Evolutionary conservation across 2,888 invertebrate species (phyloP).

Genomic region (Loripinus fragilis): DNA sequence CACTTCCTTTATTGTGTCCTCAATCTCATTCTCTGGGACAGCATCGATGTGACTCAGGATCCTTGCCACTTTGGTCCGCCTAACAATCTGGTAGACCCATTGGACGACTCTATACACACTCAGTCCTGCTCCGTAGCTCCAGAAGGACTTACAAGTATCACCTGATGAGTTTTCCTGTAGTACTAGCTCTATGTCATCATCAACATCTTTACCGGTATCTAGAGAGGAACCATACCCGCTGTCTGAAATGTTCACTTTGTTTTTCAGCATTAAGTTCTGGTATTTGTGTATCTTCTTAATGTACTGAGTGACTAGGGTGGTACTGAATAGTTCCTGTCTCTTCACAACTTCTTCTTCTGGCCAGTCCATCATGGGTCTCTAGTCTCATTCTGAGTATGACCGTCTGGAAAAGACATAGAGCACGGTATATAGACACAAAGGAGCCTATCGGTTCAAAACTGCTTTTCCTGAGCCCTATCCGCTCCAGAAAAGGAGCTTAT

Average conservation of each 20-base stretch:
- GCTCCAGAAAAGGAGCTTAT: too few relatives aligned
- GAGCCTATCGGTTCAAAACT: too few relatives aligned
- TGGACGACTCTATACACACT: constrained; percentile 36
- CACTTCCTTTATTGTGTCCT: constrained; percentile 44
- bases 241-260: constrained; percentile 40
- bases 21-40: constrained; percentile 48
- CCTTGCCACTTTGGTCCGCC: constrained; percentile 54
- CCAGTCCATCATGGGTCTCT: not conserved
- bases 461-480: too few relatives aligned
- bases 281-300: constrained; percentile 60
- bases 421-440: too few relatives aligned
- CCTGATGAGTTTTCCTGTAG: constrained; percentile 44
- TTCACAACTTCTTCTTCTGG: not conserved
- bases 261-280: constrained; percentile 52
- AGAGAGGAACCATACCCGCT: not conserved
- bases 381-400: not conserved
- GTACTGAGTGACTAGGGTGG: constrained; percentile 49
- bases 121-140: constrained; percentile 41
- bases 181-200: constrained; percentile 63
- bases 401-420: too few relatives aligned
- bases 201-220: constrained; percentile 36
- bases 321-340: constrained; percentile 47
- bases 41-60: constrained; percentile 55
- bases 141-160: constrained; percentile 31
- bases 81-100: constrained; percentile 52